Evolutionary conservation across 1,140 invertebrate species (phyloP).

Genomic region (Drosophila triauraria): DNA sequence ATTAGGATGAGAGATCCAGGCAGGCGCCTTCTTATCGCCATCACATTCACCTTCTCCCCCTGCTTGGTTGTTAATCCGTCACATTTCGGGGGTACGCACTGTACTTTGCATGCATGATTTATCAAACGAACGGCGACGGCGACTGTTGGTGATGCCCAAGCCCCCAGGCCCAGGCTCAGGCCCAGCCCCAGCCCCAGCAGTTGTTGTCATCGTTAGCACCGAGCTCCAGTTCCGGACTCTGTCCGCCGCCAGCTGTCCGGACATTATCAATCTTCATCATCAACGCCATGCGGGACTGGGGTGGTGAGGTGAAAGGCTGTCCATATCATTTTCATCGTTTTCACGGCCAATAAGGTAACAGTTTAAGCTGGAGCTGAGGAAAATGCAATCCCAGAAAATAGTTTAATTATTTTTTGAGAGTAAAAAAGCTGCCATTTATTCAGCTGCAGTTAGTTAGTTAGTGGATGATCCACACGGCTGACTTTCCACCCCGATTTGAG

Average conservation of each 20-base stretch:
- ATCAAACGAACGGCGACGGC: conserved; percentile 29
- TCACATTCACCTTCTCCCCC: neutral
- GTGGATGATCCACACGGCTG: neutral
- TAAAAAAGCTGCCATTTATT: no score
- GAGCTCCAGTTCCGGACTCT: conserved; percentile 18
- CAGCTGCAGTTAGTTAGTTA: no score
- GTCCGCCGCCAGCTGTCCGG: conserved; percentile 17
- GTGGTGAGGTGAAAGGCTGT: conserved; percentile 9
- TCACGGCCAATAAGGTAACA: conserved; percentile 28
- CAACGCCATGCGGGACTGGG: conserved; percentile 20
- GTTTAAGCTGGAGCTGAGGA: neutral
- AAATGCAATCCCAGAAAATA: no score
- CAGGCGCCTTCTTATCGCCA: conserved; percentile 21
- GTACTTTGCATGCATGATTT: conserved; percentile 41
- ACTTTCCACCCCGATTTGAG: neutral
- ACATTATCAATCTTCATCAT: conserved; percentile 56
- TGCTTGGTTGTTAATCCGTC: conserved; percentile 9
- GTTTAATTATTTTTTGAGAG: no score
- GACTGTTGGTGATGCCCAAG: conserved; percentile 27
- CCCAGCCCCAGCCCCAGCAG: neutral
- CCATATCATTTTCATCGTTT: conserved; percentile 35
- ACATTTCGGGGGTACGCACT: conserved; percentile 15
- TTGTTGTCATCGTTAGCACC: conserved; percentile 51
- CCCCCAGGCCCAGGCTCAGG: neutral
- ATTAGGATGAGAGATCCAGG: conserved; percentile 36